These are phyloP conservation scores for Nephrotoma guestfalica DNA, from an alignment of 2,888 invertebrate species.

Conservation along the genomic window DNA sequence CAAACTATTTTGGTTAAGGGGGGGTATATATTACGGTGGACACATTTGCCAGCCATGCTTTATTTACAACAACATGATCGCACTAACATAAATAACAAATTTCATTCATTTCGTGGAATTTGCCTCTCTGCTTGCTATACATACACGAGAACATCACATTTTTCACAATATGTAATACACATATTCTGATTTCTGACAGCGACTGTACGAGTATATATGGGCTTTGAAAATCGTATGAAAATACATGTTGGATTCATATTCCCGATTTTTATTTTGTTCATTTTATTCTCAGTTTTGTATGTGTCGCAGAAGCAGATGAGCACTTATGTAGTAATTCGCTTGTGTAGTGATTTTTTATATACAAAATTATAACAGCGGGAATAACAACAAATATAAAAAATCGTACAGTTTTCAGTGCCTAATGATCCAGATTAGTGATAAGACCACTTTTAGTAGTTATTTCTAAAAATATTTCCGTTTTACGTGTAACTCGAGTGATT, in stretches of 20 bases:
- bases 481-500: neutral
- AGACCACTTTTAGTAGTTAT: neutral
- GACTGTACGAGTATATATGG: neutral
- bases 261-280: neutral
- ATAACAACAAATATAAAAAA: neutral
- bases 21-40: neutral
- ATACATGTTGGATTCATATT: neutral
- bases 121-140: neutral
- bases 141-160: neutral
- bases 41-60: neutral
- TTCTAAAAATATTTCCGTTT: neutral
- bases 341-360: neutral
- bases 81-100: neutral
- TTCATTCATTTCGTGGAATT: neutral
- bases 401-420: neutral
- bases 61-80: neutral
- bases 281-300: neutral
- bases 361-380: neutral
- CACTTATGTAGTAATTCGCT: neutral
- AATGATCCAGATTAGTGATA: neutral
- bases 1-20: neutral
- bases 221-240: neutral
- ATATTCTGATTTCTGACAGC: neutral
- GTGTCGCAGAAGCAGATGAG: neutral
- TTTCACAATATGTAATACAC: neutral